Evolutionary conservation across 1,140 invertebrate species (phyloP).

Genomic region (Helicoverpa zea): DNA sequence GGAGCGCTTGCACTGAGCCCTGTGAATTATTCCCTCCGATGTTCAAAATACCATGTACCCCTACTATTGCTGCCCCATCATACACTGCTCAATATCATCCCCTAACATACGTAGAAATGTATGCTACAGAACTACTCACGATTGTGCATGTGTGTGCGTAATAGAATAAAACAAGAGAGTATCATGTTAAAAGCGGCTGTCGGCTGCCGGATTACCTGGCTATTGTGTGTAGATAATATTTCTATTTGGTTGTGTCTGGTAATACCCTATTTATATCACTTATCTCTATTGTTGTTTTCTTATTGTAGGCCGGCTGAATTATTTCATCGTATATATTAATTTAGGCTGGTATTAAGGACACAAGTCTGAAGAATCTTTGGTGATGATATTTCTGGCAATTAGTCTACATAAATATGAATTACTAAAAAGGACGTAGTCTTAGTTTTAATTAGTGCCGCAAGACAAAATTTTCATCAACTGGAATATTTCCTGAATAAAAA

Average conservation of each 20-base stretch:
- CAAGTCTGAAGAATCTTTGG: background rate
- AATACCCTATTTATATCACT: constrained; percentile 36
- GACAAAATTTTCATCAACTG: too few species aligned
- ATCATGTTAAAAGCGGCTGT: constrained; percentile 29
- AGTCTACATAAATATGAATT: background rate
- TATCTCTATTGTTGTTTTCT: constrained; percentile 9
- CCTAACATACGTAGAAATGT: constrained; percentile 5
- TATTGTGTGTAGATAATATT: constrained; percentile 36
- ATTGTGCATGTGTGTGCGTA: constrained; percentile 1
- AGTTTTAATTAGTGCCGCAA: too few species aligned
- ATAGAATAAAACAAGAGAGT: constrained; percentile 27
- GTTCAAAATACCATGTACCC: constrained; percentile 11
- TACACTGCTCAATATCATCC: constrained; percentile 1
- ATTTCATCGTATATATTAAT: constrained; percentile 4
- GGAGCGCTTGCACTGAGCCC: constrained; percentile 50
- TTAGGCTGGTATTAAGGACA: background rate
- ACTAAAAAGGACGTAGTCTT: too few species aligned
- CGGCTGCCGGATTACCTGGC: constrained; percentile 22
- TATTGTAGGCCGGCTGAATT: constrained; percentile 3
- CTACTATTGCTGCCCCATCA: background rate
- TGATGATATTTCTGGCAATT: background rate
- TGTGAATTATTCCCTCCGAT: constrained; percentile 51
- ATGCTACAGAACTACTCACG: background rate
- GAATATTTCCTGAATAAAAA: too few species aligned
- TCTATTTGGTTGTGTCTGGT: constrained; percentile 23